Evolutionary conservation across 2,888 invertebrate species (phyloP).

Genomic region (Salpingus planirostris): DNA sequence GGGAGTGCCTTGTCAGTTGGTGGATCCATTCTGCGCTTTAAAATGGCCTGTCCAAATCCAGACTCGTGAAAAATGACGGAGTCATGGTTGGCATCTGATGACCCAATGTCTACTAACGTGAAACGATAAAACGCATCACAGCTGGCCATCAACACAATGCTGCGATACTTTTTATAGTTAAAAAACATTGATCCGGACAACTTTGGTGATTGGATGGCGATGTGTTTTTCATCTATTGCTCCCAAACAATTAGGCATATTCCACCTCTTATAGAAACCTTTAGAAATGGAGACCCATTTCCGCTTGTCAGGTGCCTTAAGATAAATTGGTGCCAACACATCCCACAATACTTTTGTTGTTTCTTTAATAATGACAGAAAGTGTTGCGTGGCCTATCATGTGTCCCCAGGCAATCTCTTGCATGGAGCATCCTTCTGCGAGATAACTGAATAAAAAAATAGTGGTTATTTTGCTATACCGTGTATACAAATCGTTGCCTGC

Average conservation of each 20-base stretch:
- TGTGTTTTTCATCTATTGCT: neutral
- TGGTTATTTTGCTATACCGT: too few relatives aligned
- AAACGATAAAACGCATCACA: conserved; percentile 15
- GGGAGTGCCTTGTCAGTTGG: conserved; percentile 2
- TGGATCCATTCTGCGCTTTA: conserved; percentile 1
- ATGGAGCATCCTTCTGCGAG: conserved; percentile 16
- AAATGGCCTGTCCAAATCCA: conserved; percentile 6
- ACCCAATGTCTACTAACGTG: conserved; percentile 12
- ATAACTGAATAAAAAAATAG: too few relatives aligned
- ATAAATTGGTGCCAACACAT: conserved; percentile 6
- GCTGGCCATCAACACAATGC: conserved; percentile 13
- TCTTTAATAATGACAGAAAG: conserved; percentile 19
- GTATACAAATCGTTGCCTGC: too few relatives aligned
- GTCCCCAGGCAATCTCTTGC: conserved; percentile 15
- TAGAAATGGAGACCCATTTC: conserved; percentile 5
- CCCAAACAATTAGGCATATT: conserved; percentile 6
- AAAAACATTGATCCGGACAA: neutral
- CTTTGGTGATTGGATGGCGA: conserved; percentile 11
- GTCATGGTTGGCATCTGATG: conserved; percentile 8
- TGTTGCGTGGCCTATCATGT: conserved; percentile 23
- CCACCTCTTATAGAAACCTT: conserved; percentile 13
- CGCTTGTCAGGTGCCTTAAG: conserved; percentile 6
- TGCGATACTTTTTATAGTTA: conserved; percentile 2
- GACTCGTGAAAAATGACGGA: conserved; percentile 3
- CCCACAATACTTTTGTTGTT: conserved; percentile 22